Evolutionary conservation across 2,888 invertebrate genomes (phyloP), one percentile per base, ranked within the genome.

Genomic region (Morinoia aosen): DNA sequence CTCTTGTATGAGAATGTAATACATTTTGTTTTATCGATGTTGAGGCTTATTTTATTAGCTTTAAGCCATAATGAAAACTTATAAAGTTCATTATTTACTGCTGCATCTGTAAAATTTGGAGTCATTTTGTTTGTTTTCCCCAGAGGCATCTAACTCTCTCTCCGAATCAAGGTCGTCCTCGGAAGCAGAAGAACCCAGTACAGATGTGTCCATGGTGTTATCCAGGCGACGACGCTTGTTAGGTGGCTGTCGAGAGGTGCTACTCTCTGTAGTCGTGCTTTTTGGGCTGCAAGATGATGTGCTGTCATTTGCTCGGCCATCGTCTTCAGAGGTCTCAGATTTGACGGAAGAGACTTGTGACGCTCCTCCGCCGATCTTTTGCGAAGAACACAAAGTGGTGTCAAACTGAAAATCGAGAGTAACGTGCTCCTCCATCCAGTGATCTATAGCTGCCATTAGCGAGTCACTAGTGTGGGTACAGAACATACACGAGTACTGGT

Each of bases 361-460:
- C 57, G 56, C 93, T 33, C 57, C 93, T 93, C 57, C 93, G 25
- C 57, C 58, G 48, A 93, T 93, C 11, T 10, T 33, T 48, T 93
- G 56, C 0, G 93, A 93, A 57, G 93, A 93, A 33, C 25, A 33
- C n/a, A 56, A 57, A 57, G 58, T 93, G 57, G 57, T 93, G 19
- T 56, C 48, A 57, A 93, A 93, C 93, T 93, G 93, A 33, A 93
- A 93, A 33, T 56, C 93, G 48, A 93, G 93, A 56, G 56, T 91
- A 10, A 96, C 95, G 94, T 96, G 96, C n/a, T 96, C 96, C 19
- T 95, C 95, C 76, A 96, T 88, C 96, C 96, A 96, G 48, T 96
- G 96, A 88, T 96, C 96, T 95, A 96, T 96, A 48, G 96, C 96
- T 91, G 96, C 96, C 56, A 96, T 95, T 39, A 96, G 95, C 14